Percentiles rank a stretch among this genome's conserved stretches.
Conservation (phyloP, 2,113 vertebrate genomes). For the Aspiorhynchus laticeps region DNA sequence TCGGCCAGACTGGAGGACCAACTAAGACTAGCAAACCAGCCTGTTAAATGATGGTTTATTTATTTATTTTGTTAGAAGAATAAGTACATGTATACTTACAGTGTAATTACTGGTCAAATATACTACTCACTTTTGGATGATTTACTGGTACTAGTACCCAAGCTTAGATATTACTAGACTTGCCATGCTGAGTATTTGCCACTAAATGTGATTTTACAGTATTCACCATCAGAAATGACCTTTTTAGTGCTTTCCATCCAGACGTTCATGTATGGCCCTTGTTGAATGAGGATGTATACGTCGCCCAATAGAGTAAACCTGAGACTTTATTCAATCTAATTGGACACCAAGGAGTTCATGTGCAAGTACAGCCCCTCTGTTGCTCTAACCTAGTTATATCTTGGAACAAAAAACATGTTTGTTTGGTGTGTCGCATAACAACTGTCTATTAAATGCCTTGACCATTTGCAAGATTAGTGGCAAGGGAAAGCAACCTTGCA, state of each 20-base stretch:
- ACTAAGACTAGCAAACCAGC: background rate
- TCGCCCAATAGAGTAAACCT: background rate
- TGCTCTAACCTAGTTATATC: constrained; percentile 47
- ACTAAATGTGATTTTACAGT: background rate
- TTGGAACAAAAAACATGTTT: constrained; percentile 71
- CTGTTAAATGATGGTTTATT: background rate
- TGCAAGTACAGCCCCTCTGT: constrained; percentile 48
- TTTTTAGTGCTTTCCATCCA: background rate
- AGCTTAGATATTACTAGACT: background rate
- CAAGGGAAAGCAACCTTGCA: background rate
- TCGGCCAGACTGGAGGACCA: no score
- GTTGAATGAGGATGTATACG: background rate
- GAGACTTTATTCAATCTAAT: constrained; percentile 65
- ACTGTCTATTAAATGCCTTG: constrained; percentile 43
- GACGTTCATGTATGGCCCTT: background rate
- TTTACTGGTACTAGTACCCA: background rate
- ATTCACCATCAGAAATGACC: background rate
- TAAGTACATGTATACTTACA: background rate
- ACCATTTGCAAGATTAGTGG: constrained; percentile 41
- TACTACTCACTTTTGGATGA: background rate
- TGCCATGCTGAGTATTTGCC: background rate
- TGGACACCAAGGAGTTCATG: constrained; percentile 67
- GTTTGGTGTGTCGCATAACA: constrained; percentile 63
- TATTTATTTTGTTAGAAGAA: background rate
- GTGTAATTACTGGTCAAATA: background rate